Percentiles rank a stretch among this genome's conserved stretches.
phyloP scores from a whole-genome alignment of 1,140 invertebrate species.

The Atopsyche davidsoni region DNA sequence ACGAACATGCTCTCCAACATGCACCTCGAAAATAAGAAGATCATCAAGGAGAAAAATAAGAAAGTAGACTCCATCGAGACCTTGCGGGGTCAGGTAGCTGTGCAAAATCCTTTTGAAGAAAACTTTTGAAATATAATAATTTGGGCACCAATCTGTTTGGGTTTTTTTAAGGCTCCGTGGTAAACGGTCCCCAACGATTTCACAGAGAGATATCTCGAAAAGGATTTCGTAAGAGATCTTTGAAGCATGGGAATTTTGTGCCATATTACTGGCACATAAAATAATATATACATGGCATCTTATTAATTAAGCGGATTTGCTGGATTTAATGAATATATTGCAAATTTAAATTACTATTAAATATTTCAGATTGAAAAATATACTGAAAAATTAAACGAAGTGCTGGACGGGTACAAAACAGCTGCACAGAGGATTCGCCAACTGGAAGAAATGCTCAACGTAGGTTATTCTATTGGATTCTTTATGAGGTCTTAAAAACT shows the following conservation, averaged over 20 bases:
- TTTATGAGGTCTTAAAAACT: neutral
- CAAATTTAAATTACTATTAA: conserved; percentile 4
- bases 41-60: conserved; percentile 37
- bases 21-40: conserved; percentile 38
- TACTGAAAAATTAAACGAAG: conserved; percentile 39
- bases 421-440: conserved; percentile 43
- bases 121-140: too few species aligned
- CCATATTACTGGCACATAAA: too few species aligned
- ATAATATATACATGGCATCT: too few species aligned
- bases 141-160: too few species aligned
- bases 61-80: conserved; percentile 30
- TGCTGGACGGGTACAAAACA: conserved; percentile 41
- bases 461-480: too few species aligned
- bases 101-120: too few species aligned
- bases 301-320: too few species aligned
- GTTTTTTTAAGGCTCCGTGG: too few species aligned
- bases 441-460: conserved; percentile 43
- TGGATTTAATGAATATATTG: neutral
- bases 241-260: too few species aligned
- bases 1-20: conserved; percentile 34
- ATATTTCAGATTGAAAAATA: conserved; percentile 37
- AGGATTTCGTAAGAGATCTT: too few species aligned
- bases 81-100: conserved; percentile 2
- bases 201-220: too few species aligned
- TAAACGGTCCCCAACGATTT: too few species aligned